A percentile compares a stretch with the other conserved stretches of the same genome.
Evolutionary conservation across 2,113 vertebrate species (phyloP).

Genomic region (Ictalurus furcatus): DNA sequence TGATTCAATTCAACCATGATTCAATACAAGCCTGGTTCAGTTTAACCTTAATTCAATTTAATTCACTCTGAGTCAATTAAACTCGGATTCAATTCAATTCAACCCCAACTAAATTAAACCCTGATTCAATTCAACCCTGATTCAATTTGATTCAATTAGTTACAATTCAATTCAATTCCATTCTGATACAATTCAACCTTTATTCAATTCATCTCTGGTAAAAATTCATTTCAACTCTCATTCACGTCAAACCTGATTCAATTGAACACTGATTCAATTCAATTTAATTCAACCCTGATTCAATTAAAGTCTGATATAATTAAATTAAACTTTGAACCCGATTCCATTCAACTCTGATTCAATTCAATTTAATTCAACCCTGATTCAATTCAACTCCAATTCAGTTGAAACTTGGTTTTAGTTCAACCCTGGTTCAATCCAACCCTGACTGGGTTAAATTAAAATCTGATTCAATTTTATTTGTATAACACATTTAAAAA

Average conservation of each 20-base stretch:
- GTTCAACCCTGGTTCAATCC: neutral
- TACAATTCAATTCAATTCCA: neutral
- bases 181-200: too few relatives aligned
- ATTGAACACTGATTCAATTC: neutral
- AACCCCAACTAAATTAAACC: too few relatives aligned
- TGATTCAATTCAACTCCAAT: neutral
- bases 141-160: neutral
- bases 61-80: too few relatives aligned
- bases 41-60: too few relatives aligned
- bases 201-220: too few relatives aligned
- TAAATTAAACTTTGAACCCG: neutral
- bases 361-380: neutral
- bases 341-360: neutral
- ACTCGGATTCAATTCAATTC: too few relatives aligned
- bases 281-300: neutral
- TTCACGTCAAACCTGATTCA: too few relatives aligned
- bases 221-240: too few relatives aligned
- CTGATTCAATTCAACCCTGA: too few relatives aligned
- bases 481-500: neutral
- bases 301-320: neutral
- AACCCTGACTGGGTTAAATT: neutral
- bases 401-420: neutral
- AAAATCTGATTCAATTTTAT: neutral
- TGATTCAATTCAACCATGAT: too few relatives aligned
- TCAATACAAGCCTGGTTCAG: too few relatives aligned